phyloP scores from a whole-genome alignment of 92 coral and sea anemone genomes.

The Zoanthus sansibaricus region DNA sequence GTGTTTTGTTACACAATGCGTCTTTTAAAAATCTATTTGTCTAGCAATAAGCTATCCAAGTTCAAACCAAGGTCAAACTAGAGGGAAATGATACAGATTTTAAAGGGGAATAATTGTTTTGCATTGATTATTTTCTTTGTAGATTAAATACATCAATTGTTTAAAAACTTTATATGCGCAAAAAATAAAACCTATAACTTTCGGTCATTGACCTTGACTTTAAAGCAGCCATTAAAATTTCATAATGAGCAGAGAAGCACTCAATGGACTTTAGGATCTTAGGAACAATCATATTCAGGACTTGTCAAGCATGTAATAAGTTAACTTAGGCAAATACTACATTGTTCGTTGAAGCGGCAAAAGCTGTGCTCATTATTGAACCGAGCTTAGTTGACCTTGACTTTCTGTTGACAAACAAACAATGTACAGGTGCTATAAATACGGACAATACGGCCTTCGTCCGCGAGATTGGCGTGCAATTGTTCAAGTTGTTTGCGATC shows the following conservation, averaged over 20 bases:
- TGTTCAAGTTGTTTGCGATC: not conserved
- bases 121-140: not conserved
- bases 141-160: not conserved
- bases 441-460: constrained; percentile 5
- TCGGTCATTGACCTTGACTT: constrained; percentile 17
- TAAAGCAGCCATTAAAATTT: not conserved
- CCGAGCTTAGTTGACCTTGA: constrained; percentile 30
- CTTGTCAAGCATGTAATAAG: constrained; percentile 47
- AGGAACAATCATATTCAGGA: constrained; percentile 9
- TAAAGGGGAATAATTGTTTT: not conserved
- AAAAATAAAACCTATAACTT: constrained; percentile 22
- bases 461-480: constrained; percentile 32
- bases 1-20: constrained; percentile 1
- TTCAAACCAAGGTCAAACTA: constrained; percentile 31
- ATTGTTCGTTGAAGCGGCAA: constrained; percentile 43
- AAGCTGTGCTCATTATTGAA: constrained; percentile 17
- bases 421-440: constrained; percentile 44
- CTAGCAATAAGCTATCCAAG: constrained; percentile 13
- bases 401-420: constrained; percentile 37
- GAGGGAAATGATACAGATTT: not conserved
- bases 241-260: constrained; percentile 5
- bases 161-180: not conserved
- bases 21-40: not conserved
- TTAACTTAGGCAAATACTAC: constrained; percentile 19
- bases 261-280: constrained; percentile 18